Evolutionary conservation across 2,888 invertebrate species (phyloP).

Genomic region (Nematopogon swammerdamellus): DNA sequence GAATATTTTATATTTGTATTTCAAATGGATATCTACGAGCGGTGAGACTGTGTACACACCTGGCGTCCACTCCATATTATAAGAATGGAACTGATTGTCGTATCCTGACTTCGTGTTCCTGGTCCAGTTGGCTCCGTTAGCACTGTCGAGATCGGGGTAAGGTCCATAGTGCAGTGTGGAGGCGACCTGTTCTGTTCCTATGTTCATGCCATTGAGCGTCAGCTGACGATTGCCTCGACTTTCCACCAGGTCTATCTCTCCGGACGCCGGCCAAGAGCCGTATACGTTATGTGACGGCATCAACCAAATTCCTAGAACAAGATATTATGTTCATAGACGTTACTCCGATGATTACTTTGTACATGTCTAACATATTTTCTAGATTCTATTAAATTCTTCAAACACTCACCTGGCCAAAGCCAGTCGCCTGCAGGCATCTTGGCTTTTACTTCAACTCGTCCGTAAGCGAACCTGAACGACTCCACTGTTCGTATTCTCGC

Average conservation of each 20-base stretch:
- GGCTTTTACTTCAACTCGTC: slow-evolving; percentile 61
- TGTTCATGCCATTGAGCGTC: slow-evolving; percentile 40
- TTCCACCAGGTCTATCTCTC: slow-evolving; percentile 70
- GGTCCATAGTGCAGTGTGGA: slow-evolving; percentile 69
- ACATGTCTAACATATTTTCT: too few relatives aligned
- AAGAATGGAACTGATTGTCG: slow-evolving; percentile 45
- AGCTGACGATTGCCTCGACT: slow-evolving; percentile 60
- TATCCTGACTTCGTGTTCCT: slow-evolving; percentile 17
- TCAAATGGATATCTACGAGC: background rate
- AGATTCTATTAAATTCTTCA: too few relatives aligned
- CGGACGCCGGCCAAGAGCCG: slow-evolving; percentile 68
- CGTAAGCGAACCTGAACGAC: slow-evolving; percentile 65
- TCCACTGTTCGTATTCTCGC: slow-evolving; percentile 61
- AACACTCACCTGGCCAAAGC: slow-evolving; percentile 61
- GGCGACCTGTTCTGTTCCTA: slow-evolving; percentile 56
- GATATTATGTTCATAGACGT: background rate
- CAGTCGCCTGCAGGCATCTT: slow-evolving; percentile 70
- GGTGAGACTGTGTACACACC: slow-evolving; percentile 14
- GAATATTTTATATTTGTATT: background rate
- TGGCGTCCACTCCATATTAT: slow-evolving; percentile 52
- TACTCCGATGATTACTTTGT: too few relatives aligned
- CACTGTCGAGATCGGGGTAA: slow-evolving; percentile 30
- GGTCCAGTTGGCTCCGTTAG: slow-evolving; percentile 23
- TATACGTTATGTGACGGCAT: slow-evolving; percentile 62
- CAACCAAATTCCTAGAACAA: slow-evolving; percentile 62